phyloP scores from a whole-genome alignment of 2,113 vertebrate species.

The Centropus bengalensis region DNA sequence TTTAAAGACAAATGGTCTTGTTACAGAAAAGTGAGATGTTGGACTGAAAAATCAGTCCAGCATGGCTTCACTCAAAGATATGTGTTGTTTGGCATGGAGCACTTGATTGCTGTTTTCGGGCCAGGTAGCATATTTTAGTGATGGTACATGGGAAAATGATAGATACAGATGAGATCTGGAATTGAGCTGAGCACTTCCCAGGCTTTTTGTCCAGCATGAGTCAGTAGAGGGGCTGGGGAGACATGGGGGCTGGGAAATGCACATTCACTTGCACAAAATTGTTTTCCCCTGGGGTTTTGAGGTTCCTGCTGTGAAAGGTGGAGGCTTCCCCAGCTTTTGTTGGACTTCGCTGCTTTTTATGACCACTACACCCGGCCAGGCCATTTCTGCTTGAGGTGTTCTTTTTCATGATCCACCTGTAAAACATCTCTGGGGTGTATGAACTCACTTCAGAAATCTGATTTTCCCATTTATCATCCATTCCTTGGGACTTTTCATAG shows the following conservation, averaged over 20 bases:
- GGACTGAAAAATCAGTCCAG: background rate
- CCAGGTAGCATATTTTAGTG: slow-evolving; percentile 12
- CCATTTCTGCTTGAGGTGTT: background rate
- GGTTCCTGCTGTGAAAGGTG: background rate
- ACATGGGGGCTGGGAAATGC: background rate
- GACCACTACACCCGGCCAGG: too few relatives aligned
- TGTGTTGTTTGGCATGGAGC: slow-evolving; percentile 1
- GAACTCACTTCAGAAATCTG: background rate
- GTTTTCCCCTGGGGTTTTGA: background rate
- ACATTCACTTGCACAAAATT: background rate
- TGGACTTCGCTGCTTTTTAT: background rate
- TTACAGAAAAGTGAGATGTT: background rate
- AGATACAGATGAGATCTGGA: background rate
- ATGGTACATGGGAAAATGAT: slow-evolving; percentile 9
- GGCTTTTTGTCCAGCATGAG: background rate
- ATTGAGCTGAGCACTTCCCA: background rate
- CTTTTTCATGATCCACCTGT: background rate
- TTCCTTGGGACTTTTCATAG: background rate
- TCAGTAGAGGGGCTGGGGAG: background rate
- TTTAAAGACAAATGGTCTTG: background rate
- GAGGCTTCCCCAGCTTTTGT: background rate
- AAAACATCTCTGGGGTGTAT: background rate
- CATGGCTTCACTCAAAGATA: background rate
- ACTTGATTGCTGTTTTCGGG: slow-evolving; percentile 3
- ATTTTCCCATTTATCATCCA: background rate